These are phyloP conservation scores for Henricia sp. DNA, from an alignment of 53 echinoderm and acorn worm genomes.

Conservation along the genomic window DNA sequence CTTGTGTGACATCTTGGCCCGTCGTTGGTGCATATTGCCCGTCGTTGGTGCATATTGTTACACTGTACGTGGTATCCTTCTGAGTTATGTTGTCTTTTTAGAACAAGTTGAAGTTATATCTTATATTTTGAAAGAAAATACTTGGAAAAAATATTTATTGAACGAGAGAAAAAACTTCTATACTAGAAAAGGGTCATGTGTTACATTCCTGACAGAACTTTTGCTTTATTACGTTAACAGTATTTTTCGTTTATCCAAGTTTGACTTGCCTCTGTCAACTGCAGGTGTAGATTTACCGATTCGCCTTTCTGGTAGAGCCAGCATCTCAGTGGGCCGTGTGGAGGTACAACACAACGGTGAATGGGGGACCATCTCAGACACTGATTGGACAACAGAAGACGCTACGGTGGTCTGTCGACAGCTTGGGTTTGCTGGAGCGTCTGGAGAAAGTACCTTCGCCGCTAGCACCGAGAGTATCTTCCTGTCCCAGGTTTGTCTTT, in stretches of 20 bases:
- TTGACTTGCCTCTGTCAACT: not conserved
- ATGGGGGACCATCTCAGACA: conserved; percentile 55
- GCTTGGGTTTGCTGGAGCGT: conserved; percentile 23
- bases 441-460: conserved; percentile 5
- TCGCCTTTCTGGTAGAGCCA: conserved; percentile 31
- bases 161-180: no score
- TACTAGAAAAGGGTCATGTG: no score
- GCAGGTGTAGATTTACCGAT: conserved; percentile 30
- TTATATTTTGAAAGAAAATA: no score
- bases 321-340: not conserved
- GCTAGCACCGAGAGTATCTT: conserved; percentile 6
- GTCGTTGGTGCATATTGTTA: no score
- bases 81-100: no score
- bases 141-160: no score
- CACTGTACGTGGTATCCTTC: no score
- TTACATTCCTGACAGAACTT: no score
- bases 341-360: conserved; percentile 10
- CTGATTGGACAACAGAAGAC: conserved; percentile 31
- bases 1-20: no score
- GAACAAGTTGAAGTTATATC: no score
- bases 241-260: no score
- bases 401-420: conserved; percentile 34
- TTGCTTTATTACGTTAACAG: not conserved
- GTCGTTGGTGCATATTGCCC: no score
- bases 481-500: conserved; percentile 15